Evolutionary conservation across 2,113 vertebrate species (phyloP), one percentile per base, ranked within the genome.

Genomic region (Oenanthe oenanthe): DNA sequence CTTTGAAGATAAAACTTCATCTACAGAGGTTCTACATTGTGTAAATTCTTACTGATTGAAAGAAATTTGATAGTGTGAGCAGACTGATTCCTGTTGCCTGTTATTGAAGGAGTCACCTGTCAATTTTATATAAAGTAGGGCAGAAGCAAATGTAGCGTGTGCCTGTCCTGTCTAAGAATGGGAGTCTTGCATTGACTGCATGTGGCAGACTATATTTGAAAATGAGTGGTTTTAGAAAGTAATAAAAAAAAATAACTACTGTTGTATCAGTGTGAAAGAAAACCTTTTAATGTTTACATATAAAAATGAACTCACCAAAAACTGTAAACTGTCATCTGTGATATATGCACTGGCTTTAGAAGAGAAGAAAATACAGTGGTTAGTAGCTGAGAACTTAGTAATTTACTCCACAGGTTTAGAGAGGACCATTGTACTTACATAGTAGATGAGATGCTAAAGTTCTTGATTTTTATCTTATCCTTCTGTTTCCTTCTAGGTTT

Each of bases 401-500:
- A 48, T 65, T 65, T 54, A 65, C 26, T 29, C 29, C 2, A 0
- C 14, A 45, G 38, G 20, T 67, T 60, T 32, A 28, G 36, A 63
- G 40, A 42, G 42, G 9, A 40, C 51, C 7, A 2, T 45, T 88
- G n/a, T 62, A 70, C 20, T 88, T 76, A 5, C 1, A 17, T 68
- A 42, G 38, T 36, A 66, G 79, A 73, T 57, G 36, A 85, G 54
- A 40, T 25, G 8, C 19, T 58, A 21, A 88, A 54, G 14, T 58
- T 90, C 32, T 71, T 89, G 45, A 36, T 77, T 57, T 78, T 86
- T 72, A 17, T 71, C 25, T 48, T 29, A 12, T 21, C 3, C 71
- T 77, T 61, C 45, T 60, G 8, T 76, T 91, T 96, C 70, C 92
- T 96, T 98, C 65, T 96, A 99, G 99, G 99, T 99, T 99, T 98